Evolutionary conservation across 2,113 vertebrate species (phyloP), one percentile per base, ranked within the genome.

Genomic region (Burhinus bistriatus): DNA sequence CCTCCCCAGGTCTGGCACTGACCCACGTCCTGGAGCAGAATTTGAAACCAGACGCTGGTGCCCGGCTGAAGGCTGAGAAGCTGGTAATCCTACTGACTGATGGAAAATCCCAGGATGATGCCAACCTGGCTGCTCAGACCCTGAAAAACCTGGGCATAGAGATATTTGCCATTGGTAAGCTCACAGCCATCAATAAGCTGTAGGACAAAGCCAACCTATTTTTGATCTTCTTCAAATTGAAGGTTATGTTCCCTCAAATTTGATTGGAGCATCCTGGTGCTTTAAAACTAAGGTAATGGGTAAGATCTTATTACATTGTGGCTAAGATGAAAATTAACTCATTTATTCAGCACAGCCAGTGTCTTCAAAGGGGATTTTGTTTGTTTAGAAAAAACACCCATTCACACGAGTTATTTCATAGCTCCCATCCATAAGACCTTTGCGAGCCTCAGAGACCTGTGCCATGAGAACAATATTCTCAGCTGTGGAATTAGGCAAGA

Each of bases 101-200:
- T 11, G 99, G 99, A 42, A 99, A 99, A 96, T 99, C 99, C 89
- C 99, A 99, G 95, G 99, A 99, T 26, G 98, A 99, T 5, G 99
- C 99, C 73, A 97, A 94, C 12, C 70, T 97, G 5, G 98, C 98
- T 5, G 99, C 99, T 16, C 97, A 85, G 69, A 97, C 94, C 9
- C 97, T 99, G 90, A 99, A 98, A 97, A 98, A 94, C 59, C 96
- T 98, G 21, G 99, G 99, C 11, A 98, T 99, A 30, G 98, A 99
- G 84, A 98, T 99, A 97, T 99, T 99, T 69, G 98, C 99, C 52
- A 98, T 99, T 57, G 99, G 99, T 99, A 97, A 99, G 98, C 26
- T 38, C 59, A 70, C 57, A 72, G 25, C 25, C 19, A 23, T 17
- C 0, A 2, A 5, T 34, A 25, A 73, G 13, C 25, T 5, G 4